A percentile compares a stretch with the other conserved stretches of the same genome.
These are phyloP conservation scores for Eupithecia vulgata DNA, from an alignment of 2,888 invertebrate species.

Conservation along the genomic window DNA sequence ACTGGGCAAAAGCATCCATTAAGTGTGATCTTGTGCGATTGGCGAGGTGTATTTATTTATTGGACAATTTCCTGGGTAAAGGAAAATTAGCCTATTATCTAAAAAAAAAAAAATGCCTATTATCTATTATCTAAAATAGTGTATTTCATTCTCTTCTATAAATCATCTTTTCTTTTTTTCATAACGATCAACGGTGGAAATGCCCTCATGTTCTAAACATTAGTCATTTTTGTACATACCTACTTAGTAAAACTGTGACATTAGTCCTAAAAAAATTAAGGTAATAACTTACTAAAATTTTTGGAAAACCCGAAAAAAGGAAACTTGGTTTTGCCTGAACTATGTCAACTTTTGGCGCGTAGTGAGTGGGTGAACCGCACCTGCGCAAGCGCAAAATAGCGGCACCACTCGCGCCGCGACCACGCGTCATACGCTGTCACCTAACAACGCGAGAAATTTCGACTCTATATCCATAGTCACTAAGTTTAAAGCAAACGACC, in stretches of 20 bases:
- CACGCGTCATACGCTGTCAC: constrained; percentile 62
- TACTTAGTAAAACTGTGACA: background rate
- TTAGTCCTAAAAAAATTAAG: background rate
- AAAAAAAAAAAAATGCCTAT: no score
- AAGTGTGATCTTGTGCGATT: no score
- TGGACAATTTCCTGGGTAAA: no score
- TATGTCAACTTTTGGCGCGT: constrained; percentile 61
- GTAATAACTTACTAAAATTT: constrained; percentile 7
- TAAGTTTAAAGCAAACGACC: constrained; percentile 17
- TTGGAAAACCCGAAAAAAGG: constrained; percentile 45
- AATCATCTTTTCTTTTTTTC: background rate
- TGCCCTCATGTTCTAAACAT: background rate
- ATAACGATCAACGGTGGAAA: background rate
- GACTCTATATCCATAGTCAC: constrained; percentile 44
- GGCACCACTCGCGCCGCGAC: constrained; percentile 65
- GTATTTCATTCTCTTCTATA: background rate
- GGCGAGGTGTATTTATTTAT: no score
- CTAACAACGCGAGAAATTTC: constrained; percentile 46
- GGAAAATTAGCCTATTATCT: no score
- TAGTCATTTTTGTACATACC: background rate
- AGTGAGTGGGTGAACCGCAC: constrained; percentile 54
- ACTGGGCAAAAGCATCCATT: no score
- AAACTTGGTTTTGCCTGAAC: constrained; percentile 50
- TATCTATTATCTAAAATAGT: no score
- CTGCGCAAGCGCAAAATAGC: constrained; percentile 69